Base-by-base conservation (phyloP, 2,797 vertebrate species). In the Falco naumanni region DNA sequence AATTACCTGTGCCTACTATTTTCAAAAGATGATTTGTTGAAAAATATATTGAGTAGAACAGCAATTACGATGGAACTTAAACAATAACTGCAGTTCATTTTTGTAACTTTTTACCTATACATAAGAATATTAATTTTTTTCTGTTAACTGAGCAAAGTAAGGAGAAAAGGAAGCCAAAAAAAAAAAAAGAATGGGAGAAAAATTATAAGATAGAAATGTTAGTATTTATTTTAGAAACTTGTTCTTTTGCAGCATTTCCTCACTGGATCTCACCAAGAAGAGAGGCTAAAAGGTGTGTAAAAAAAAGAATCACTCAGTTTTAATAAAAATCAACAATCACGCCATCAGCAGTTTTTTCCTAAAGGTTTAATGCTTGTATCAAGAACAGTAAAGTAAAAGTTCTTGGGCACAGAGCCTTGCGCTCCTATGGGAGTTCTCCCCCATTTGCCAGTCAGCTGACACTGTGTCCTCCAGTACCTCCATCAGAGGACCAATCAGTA, bases 1-100 rank as follows among this genome's bases (percentile, higher is more conserved):
- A 94, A 96, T 97, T 95, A 98, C 97, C 86, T 28, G 97, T 83
- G 39, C 93, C 93, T 26, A 98, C 93, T 95, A 97, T 43, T 97
- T 96, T 97, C 93, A 89, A 97, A 97, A 98, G 91, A 96, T 97
- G 76, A 82, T 97, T 96, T 41, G 93, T 96, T 97, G 97, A 98
- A 97, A 98, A 98, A 96, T 97, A 90, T 41, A 98, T 79, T 86
- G 98, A 89, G 93, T 97, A 98, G 90, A 98, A 96, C 56, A 86
- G 92, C 53, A 98, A 97, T 39, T 61, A 95, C 63, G 69, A 98
- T 97, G 24, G 98, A 97, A 59, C 96, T 97, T 93, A 98, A 93
- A 95, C 97, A 98, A 97, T 77, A 84, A 98, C 97, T 82, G 97
- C 97, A 95, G 97, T 78, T 96, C 90, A 97, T 97, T 98, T 98